Conservation (phyloP, 2,888 invertebrate genomes). For the Auanema sp. region DNA sequence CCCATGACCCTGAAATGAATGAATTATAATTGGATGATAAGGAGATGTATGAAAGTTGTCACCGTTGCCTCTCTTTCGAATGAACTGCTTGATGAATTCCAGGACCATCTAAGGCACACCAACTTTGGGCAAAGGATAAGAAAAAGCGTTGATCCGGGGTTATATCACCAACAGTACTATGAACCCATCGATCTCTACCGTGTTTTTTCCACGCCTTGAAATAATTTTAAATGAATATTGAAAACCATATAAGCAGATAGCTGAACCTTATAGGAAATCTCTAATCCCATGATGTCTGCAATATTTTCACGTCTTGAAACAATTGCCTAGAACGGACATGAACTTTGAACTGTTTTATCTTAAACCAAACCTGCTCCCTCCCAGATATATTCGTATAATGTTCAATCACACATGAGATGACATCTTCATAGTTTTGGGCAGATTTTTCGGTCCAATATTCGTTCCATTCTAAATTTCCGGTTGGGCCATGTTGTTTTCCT, state of each 20-base stretch:
- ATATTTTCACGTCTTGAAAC: conserved; percentile 36
- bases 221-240: neutral
- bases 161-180: conserved; percentile 22
- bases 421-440: conserved; percentile 17
- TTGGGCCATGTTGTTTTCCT: conserved; percentile 41
- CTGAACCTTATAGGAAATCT: conserved; percentile 31
- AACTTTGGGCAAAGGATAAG: conserved; percentile 36
- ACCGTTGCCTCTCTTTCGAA: conserved; percentile 36
- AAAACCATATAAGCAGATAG: neutral
- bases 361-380: neutral
- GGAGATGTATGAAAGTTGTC: neutral
- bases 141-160: conserved; percentile 37
- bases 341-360: too few species aligned
- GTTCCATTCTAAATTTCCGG: conserved; percentile 28
- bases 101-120: conserved; percentile 31
- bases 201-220: conserved; percentile 30
- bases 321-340: conserved; percentile 16
- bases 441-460: conserved; percentile 26
- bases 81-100: conserved; percentile 22
- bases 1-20: conserved; percentile 37
- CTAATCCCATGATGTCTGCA: conserved; percentile 37
- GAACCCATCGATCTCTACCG: conserved; percentile 14
- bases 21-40: neutral
- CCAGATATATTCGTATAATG: conserved; percentile 34
- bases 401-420: conserved; percentile 32